A percentile compares a stretch with the other conserved stretches of the same genome.
Evolutionary conservation across 2,113 vertebrate species (phyloP).

Genomic region (Martes martes): DNA sequence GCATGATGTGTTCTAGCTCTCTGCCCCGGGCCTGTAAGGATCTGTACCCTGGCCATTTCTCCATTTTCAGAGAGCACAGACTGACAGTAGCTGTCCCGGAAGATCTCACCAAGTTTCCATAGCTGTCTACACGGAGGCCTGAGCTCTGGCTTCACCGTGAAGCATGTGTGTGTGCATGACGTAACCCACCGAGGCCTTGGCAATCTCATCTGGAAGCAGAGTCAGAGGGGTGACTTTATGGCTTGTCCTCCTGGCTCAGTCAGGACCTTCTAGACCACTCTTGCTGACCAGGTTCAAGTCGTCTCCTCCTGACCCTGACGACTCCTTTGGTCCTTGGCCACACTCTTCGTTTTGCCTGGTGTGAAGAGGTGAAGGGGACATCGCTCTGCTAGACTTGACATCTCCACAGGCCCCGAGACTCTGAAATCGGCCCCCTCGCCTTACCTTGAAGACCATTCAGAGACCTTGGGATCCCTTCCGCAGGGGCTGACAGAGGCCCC

Average conservation of each 20-base stretch:
- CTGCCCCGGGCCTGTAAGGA: background rate
- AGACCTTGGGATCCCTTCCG: background rate
- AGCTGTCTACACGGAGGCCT: fast-evolving
- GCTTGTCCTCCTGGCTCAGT: background rate
- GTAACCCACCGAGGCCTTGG: background rate
- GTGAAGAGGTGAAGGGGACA: background rate
- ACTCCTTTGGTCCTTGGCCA: too few species aligned
- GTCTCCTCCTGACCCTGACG: background rate
- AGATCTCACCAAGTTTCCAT: background rate
- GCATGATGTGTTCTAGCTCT: background rate
- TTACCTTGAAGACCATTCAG: background rate
- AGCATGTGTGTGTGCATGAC: fast-evolving
- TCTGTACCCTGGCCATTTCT: background rate
- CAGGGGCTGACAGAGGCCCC: background rate
- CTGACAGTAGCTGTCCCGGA: background rate
- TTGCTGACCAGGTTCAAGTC: background rate
- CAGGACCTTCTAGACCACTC: background rate
- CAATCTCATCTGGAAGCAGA: background rate
- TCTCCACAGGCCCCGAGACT: background rate
- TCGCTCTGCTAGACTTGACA: background rate
- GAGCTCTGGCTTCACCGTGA: background rate
- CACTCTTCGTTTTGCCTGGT: background rate
- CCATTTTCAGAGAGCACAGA: background rate
- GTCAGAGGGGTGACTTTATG: background rate
- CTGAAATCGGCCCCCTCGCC: background rate